A percentile compares a stretch with the other conserved stretches of the same genome.
These are phyloP conservation scores for Bhutanitis thaidina DNA, from an alignment of 2,888 invertebrate species.

Conservation along the genomic window DNA sequence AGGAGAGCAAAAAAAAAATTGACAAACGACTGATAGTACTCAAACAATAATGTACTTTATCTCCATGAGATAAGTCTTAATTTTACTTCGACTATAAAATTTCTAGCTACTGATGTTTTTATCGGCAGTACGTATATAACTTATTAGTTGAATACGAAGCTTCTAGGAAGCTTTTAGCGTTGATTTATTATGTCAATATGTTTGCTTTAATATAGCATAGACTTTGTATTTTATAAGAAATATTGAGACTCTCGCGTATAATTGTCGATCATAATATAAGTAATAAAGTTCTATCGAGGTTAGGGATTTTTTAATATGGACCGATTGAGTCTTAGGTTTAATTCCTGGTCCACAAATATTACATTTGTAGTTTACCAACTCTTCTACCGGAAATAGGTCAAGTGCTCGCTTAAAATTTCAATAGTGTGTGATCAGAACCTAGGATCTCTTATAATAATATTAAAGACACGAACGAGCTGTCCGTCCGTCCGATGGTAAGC, in stretches of 20 bases:
- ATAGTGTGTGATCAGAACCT: too few species aligned
- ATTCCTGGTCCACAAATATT: too few species aligned
- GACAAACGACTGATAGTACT: background rate
- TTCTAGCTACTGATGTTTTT: constrained; percentile 6
- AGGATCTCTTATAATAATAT: too few species aligned
- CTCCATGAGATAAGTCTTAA: background rate
- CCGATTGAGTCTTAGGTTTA: too few species aligned
- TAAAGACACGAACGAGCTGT: too few species aligned
- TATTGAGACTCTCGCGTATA: too few species aligned
- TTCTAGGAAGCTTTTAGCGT: constrained; percentile 18
- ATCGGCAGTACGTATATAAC: constrained; percentile 9
- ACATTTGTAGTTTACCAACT: too few species aligned
- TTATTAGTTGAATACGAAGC: constrained; percentile 14
- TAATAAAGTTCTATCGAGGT: background rate
- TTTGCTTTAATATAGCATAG: constrained; percentile 4
- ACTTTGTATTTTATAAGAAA: constrained; percentile 1
- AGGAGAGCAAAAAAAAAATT: background rate
- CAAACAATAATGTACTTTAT: background rate
- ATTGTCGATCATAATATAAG: background rate
- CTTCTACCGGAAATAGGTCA: too few species aligned
- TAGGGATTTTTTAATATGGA: too few species aligned
- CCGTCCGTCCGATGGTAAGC: too few species aligned
- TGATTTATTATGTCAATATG: constrained; percentile 16
- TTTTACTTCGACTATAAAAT: background rate
- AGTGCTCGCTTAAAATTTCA: too few species aligned